Evolutionary conservation across 1,140 invertebrate species (phyloP).

Genomic region (Leucophenga varia): DNA sequence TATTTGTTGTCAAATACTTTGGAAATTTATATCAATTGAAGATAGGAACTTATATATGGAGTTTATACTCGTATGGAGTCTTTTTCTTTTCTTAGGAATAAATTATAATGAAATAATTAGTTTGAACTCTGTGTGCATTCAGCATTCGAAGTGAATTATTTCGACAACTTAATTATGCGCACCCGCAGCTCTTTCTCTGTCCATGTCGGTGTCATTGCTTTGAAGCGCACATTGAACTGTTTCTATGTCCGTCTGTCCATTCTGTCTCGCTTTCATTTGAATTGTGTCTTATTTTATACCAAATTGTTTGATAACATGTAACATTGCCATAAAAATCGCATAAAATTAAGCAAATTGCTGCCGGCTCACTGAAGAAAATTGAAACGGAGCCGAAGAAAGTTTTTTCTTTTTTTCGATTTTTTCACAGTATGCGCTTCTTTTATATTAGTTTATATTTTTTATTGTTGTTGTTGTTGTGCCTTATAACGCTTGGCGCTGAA

Average conservation of each 20-base stretch:
- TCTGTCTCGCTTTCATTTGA: constrained; percentile 3
- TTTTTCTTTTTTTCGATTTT: constrained; percentile 2
- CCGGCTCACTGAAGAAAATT: neutral
- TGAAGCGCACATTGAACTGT: too few species aligned
- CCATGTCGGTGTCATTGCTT: too few species aligned
- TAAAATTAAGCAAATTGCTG: constrained; percentile 14
- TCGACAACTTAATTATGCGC: constrained; percentile 44
- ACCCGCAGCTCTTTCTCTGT: too few species aligned
- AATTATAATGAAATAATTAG: constrained; percentile 12
- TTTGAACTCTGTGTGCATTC: too few species aligned
- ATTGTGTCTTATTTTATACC: constrained; percentile 7
- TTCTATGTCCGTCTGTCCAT: too few species aligned
- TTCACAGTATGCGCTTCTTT: too few species aligned
- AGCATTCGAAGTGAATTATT: too few species aligned
- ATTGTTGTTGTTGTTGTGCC: too few species aligned
- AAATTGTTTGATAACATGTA: constrained; percentile 30
- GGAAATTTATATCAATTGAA: too few species aligned
- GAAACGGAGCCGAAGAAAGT: constrained; percentile 1
- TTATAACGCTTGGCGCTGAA: too few species aligned
- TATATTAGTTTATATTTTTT: too few species aligned
- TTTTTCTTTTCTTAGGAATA: constrained; percentile 7
- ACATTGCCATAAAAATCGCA: constrained; percentile 36
- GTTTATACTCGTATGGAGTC: constrained; percentile 4
- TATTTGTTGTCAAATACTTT: too few species aligned
- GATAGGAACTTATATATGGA: constrained; percentile 5